phyloP scores from a whole-genome alignment of 2,888 invertebrate genomes.

The Nysson spinosus region DNA sequence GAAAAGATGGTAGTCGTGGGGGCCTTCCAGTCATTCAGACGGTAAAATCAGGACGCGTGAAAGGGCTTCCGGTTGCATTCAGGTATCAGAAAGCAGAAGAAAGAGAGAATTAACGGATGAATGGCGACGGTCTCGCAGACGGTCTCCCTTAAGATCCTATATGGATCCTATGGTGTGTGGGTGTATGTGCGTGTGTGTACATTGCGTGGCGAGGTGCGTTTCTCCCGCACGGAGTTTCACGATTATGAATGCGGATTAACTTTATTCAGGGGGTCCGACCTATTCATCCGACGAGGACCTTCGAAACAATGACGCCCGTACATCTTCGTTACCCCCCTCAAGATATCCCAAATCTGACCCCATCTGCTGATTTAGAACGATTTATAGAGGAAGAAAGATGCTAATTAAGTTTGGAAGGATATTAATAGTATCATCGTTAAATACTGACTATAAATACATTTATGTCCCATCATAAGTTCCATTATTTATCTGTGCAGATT shows the following conservation, averaged over 20 bases:
- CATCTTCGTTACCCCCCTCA: slow-evolving; percentile 38
- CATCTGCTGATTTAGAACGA: slow-evolving; percentile 46
- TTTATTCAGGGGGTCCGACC: slow-evolving; percentile 49
- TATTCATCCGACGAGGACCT: slow-evolving; percentile 45
- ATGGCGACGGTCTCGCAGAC: slow-evolving; percentile 46
- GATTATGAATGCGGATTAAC: slow-evolving; percentile 70
- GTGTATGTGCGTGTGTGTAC: slow-evolving; percentile 12
- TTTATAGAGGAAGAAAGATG: too few relatives aligned
- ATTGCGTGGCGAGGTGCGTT: slow-evolving; percentile 33
- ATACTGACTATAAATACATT: too few relatives aligned
- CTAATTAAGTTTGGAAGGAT: too few relatives aligned
- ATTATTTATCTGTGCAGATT: too few relatives aligned
- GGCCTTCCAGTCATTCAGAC: slow-evolving; percentile 37
- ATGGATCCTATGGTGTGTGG: too few relatives aligned
- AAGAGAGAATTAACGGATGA: slow-evolving; percentile 71
- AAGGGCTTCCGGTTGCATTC: slow-evolving; percentile 72
- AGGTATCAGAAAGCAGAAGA: slow-evolving; percentile 59
- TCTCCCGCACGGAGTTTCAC: slow-evolving; percentile 35
- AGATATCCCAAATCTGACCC: background rate
- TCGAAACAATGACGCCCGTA: slow-evolving; percentile 49
- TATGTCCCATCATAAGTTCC: too few relatives aligned
- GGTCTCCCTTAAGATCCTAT: slow-evolving; percentile 17
- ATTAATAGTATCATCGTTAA: too few relatives aligned
- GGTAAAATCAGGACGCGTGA: slow-evolving; percentile 69
- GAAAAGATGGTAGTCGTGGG: background rate